Percentiles rank a stretch among this genome's conserved stretches.
phyloP scores from a whole-genome alignment of 2,888 invertebrate genomes.

The Eulithis prunata region DNA sequence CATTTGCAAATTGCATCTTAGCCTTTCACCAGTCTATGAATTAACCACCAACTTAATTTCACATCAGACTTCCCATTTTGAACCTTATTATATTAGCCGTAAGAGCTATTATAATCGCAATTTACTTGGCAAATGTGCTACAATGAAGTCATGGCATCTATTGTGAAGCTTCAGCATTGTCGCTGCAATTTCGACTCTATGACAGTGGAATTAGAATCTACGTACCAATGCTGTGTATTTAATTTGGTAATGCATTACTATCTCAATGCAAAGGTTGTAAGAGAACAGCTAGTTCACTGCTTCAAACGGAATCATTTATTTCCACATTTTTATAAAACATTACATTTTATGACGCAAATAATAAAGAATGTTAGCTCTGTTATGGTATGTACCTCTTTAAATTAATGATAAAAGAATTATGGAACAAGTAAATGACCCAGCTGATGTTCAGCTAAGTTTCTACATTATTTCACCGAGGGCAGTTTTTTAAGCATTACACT shows the following conservation, averaged over 20 bases:
- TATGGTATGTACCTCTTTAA: no score
- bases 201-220: conserved; percentile 12
- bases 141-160: conserved; percentile 24
- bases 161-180: conserved; percentile 6
- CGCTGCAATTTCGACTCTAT: conserved; percentile 27
- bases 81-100: conserved; percentile 10
- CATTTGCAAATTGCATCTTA: conserved; percentile 31
- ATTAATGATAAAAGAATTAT: no score
- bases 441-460: no score
- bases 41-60: conserved; percentile 12
- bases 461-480: no score
- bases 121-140: conserved; percentile 9
- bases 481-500: no score
- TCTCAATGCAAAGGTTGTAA: not conserved
- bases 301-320: not conserved
- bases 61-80: conserved; percentile 2
- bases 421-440: no score
- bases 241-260: conserved; percentile 27
- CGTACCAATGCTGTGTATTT: conserved; percentile 23
- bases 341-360: no score
- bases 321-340: not conserved
- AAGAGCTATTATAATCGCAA: conserved; percentile 6
- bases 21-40: conserved; percentile 29
- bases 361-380: no score
- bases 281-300: conserved; percentile 12